These are phyloP conservation scores for Neodon shergylaensis DNA, from an alignment of 2,113 vertebrate genomes.

Conservation along the genomic window DNA sequence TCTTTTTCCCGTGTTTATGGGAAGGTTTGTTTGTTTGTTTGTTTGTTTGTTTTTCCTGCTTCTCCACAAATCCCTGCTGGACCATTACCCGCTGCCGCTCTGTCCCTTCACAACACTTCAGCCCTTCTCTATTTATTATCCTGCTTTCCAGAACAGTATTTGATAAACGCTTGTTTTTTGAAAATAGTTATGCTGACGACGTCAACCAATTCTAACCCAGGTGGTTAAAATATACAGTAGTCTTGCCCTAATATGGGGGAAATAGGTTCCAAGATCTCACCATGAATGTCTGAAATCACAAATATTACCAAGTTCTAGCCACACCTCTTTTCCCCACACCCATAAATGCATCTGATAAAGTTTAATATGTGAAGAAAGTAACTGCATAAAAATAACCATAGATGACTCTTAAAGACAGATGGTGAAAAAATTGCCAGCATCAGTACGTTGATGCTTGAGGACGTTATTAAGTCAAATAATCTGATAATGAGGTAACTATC, in stretches of 20 bases:
- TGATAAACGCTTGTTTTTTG: neutral
- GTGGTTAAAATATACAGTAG: neutral
- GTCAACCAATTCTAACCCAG: neutral
- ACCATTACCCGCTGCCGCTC: neutral
- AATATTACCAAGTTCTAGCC: neutral
- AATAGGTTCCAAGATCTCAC: neutral
- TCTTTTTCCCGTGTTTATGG: neutral
- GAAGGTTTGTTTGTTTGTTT: neutral
- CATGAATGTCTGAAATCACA: neutral
- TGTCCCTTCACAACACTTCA: neutral
- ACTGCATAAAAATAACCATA: neutral
- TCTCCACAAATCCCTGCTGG: neutral
- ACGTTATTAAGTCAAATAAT: neutral
- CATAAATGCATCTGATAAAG: neutral
- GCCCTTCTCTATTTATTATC: neutral
- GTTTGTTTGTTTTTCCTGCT: neutral
- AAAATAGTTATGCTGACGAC: neutral
- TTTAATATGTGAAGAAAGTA: neutral
- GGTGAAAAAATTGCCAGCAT: neutral
- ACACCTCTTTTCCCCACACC: accelerated
- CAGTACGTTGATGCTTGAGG: neutral
- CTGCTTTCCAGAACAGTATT: neutral
- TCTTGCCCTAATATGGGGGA: neutral
- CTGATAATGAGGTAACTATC: neutral
- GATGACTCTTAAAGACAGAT: neutral